Conservation (phyloP, 2,113 vertebrate genomes). For the Axis porcinus region DNA sequence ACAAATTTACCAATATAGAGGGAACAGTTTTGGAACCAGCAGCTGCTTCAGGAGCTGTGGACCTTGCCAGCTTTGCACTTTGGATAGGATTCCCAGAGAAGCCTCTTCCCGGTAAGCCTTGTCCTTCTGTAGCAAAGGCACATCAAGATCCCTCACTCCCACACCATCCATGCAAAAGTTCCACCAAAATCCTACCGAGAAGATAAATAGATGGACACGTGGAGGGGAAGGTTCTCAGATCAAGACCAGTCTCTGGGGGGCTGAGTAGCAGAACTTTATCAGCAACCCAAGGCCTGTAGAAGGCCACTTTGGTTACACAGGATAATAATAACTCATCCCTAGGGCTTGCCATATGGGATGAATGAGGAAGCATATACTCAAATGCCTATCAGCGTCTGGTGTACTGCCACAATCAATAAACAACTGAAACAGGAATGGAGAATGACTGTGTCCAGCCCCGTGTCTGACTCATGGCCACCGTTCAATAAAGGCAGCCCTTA, state of each 20-base stretch:
- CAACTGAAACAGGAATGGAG: background rate
- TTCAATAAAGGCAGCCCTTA: background rate
- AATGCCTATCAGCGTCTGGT: fast-evolving
- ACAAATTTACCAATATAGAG: background rate
- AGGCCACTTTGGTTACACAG: background rate
- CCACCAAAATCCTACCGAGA: background rate
- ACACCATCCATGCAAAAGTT: background rate
- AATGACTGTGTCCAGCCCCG: background rate
- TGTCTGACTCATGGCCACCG: background rate
- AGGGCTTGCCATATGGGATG: background rate
- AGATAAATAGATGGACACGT: background rate
- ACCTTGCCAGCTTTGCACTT: background rate
- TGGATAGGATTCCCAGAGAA: background rate
- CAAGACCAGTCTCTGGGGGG: background rate
- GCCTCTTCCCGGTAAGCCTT: background rate
- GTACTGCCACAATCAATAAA: background rate
- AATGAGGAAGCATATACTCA: background rate
- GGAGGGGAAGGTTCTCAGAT: background rate
- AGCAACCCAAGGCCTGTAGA: background rate
- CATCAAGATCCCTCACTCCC: background rate
- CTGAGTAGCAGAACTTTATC: background rate
- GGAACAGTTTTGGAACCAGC: background rate
- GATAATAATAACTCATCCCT: background rate
- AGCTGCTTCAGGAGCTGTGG: too few relatives aligned
- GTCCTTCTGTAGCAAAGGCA: background rate